Evolutionary conservation across 2,113 vertebrate species (phyloP).

Genomic region (Alosa alosa): DNA sequence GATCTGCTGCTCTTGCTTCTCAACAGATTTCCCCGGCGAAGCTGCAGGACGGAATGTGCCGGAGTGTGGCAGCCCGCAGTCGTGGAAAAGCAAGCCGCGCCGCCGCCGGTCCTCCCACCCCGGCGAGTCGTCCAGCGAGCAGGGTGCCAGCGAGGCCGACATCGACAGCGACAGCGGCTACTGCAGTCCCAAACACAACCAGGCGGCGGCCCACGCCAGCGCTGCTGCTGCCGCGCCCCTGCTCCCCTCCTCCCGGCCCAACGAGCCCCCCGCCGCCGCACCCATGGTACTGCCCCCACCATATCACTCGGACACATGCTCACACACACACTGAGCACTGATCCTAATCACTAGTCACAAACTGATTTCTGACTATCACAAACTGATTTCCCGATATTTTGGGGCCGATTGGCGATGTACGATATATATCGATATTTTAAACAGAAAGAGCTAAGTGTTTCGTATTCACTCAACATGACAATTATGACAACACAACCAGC

Average conservation of each 20-base stretch:
- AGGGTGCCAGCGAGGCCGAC: slow-evolving; percentile 89
- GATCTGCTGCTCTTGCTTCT: neutral
- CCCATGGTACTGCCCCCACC: slow-evolving; percentile 50
- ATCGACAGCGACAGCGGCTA: slow-evolving; percentile 98
- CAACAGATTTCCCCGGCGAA: slow-evolving; percentile 89
- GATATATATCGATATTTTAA: no score
- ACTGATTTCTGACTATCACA: no score
- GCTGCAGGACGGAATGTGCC: slow-evolving; percentile 80
- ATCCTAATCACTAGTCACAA: no score
- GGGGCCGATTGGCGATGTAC: no score
- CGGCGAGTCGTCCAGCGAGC: slow-evolving; percentile 86
- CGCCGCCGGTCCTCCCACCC: slow-evolving; percentile 83
- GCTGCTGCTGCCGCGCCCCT: neutral
- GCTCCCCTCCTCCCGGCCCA: neutral
- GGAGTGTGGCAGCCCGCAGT: slow-evolving; percentile 75
- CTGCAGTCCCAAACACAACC: slow-evolving; percentile 94
- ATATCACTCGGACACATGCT: neutral
- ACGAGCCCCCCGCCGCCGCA: slow-evolving; percentile 62
- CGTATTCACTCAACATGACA: no score
- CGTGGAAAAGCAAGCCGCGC: slow-evolving; percentile 86
- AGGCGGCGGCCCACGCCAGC: slow-evolving; percentile 63
- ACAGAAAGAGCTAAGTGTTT: no score
- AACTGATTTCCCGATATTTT: no score
- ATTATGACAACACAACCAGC: no score
- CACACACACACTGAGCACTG: neutral